These are phyloP conservation scores for Ophioderma brevispina DNA, from an alignment of 35 echinoderm and acorn worm species.

Conservation along the genomic window DNA sequence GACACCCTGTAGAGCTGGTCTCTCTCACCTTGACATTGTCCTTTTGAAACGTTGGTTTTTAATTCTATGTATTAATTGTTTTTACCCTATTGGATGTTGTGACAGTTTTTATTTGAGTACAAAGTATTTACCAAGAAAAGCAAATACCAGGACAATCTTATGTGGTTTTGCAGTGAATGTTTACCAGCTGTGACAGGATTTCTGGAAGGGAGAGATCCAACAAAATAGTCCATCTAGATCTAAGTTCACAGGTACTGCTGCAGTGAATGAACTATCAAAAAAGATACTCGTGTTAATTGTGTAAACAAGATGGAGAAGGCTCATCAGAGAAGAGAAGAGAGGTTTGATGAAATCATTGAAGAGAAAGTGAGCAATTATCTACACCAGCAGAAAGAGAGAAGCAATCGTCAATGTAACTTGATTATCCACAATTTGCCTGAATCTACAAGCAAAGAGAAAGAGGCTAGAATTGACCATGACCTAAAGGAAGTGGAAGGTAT, in stretches of 20 bases:
- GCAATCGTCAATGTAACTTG: not conserved
- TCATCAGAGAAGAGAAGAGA: not conserved
- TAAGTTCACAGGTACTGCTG: too few relatives aligned
- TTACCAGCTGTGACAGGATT: not conserved
- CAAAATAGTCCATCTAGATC: too few relatives aligned
- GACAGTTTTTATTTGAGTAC: too few relatives aligned
- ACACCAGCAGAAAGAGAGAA: not conserved
- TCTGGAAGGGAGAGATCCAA: not conserved
- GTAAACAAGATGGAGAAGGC: not conserved
- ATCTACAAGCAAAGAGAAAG: not conserved
- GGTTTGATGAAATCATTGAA: not conserved
- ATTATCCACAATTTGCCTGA: not conserved
- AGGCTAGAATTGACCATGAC: not conserved
- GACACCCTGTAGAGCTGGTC: too few relatives aligned
- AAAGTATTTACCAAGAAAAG: not conserved
- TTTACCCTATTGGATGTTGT: too few relatives aligned
- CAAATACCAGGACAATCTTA: not conserved
- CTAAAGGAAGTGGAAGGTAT: not conserved
- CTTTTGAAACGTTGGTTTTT: too few relatives aligned
- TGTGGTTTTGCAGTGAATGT: not conserved
- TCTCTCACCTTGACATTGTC: too few relatives aligned
- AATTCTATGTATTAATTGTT: too few relatives aligned
- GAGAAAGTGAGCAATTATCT: not conserved
- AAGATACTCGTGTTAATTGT: not conserved
- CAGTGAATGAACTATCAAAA: not conserved